Evolutionary conservation across 1,140 invertebrate genomes (phyloP), one percentile per base, ranked within the genome.

Genomic region (Drosophila suzukii): DNA sequence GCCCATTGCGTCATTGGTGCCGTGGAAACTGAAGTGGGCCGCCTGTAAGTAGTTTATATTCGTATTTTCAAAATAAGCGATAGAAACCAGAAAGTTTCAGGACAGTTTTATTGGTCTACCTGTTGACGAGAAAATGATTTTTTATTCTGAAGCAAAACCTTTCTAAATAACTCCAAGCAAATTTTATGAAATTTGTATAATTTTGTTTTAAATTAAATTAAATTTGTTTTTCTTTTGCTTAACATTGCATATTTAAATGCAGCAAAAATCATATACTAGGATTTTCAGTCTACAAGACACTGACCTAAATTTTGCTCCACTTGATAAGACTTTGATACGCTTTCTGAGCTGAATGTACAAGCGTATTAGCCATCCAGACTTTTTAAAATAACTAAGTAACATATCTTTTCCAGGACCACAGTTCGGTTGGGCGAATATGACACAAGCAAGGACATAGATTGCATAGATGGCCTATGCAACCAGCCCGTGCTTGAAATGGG

Each of bases 1-100:
- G 97, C 96, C 0, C 97, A 98, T 91, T 98, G 97, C 79, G 93
- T 98, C 5, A 94, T 94, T 68, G 95, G 95, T 15, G 93, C 47
- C n/a, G 80, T 92, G 10, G 73, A 80, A 44, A 67, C 15, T 6
- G 46, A 65, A 66, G 75, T 91, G 20, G 91, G 91, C 6, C 51
- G 49, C 11, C 75, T 92, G 91, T 92, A 75, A 85, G 89, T 90
- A 57, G 0, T 6, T 41, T n/a, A n/a, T 5, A 5, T 3, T 2
- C 6, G 15, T 15, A 41, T 15, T 41, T 41, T 1, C 20, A 34
- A 34, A 34, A 34, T 8, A 7, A 6, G 7, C 30, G 30, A 7
- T 30, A 1, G 30, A 30, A 5, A 30, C 0, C 6, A 30, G 20
- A 20, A 20, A 20, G 20, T 20, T 20, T 20, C 20, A 20, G 20